Evolutionary conservation across 2,888 invertebrate genomes (phyloP).

Genomic region (Hartigia nigra): DNA sequence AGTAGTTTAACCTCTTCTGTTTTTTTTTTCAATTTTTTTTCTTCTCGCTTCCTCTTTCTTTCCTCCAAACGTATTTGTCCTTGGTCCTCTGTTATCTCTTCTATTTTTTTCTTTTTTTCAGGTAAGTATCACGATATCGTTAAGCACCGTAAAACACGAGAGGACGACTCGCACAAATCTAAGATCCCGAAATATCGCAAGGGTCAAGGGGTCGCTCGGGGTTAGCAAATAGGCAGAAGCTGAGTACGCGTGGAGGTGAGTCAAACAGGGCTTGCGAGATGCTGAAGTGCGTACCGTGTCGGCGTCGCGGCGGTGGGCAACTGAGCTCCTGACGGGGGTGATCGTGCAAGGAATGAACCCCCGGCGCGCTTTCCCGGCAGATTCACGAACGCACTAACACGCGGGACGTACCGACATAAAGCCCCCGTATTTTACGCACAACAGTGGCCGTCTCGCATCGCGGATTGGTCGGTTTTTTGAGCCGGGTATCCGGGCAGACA

Average conservation of each 20-base stretch:
- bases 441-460: constrained; percentile 65
- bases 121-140: neutral
- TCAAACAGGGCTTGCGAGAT: constrained; percentile 13
- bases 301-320: constrained; percentile 64
- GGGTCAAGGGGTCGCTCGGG: neutral
- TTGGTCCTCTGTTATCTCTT: neutral
- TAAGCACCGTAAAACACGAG: neutral
- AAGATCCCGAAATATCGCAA: neutral
- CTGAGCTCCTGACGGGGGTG: constrained; percentile 52
- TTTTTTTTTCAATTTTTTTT: neutral
- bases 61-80: neutral
- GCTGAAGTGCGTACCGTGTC: constrained; percentile 51
- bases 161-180: neutral
- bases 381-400: constrained; percentile 17
- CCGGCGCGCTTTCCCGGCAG: constrained; percentile 14
- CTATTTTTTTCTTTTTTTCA: neutral
- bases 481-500: constrained; percentile 58
- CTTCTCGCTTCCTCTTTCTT: neutral
- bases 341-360: constrained; percentile 37
- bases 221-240: neutral
- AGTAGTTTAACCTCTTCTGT: neutral
- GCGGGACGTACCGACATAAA: constrained; percentile 38
- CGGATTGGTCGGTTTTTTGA: constrained; percentile 66
- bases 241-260: constrained; percentile 1
- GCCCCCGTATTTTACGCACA: constrained; percentile 44